Conservation (phyloP, 2,888 invertebrate genomes). For the Drosophila rellima region DNA sequence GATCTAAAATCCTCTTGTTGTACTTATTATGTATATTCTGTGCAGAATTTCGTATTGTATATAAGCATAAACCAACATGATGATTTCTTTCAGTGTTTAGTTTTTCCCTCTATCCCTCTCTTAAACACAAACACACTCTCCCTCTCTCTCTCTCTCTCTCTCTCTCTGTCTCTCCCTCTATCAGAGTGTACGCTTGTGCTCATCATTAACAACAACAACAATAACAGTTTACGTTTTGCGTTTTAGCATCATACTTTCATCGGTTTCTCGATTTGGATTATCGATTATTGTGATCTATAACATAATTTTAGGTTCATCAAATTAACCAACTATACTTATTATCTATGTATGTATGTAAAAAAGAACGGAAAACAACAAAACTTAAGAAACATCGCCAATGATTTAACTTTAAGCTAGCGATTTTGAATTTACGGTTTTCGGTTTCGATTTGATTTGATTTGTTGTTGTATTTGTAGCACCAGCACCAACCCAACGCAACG, state of each 20-base stretch:
- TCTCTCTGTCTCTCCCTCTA: background rate
- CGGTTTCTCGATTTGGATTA: constrained; percentile 59
- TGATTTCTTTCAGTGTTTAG: constrained; percentile 51
- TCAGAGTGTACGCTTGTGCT: constrained; percentile 33
- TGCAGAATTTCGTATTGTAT: constrained; percentile 46
- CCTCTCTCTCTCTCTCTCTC: constrained; percentile 7
- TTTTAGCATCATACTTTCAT: constrained; percentile 55
- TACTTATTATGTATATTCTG: constrained; percentile 44
- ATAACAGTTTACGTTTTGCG: constrained; percentile 36
- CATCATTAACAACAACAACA: constrained; percentile 28
- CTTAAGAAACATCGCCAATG: constrained; percentile 26
- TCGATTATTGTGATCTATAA: constrained; percentile 65
- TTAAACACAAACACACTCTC: constrained; percentile 4
- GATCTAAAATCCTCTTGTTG: constrained; percentile 28
- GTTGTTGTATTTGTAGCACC: constrained; percentile 53
- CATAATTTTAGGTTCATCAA: constrained; percentile 56
- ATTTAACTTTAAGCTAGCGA: constrained; percentile 48
- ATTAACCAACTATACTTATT: constrained; percentile 30
- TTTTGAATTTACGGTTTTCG: constrained; percentile 60
- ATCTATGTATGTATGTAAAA: constrained; percentile 38
- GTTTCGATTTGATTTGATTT: constrained; percentile 59
- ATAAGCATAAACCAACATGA: constrained; percentile 27
- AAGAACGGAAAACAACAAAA: constrained; percentile 1
- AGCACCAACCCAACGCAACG: constrained; percentile 25
- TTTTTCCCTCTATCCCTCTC: constrained; percentile 12